Evolutionary conservation across 2,113 vertebrate species (phyloP), one percentile per base, ranked within the genome.

Genomic region (Megaceryle maxima): DNA sequence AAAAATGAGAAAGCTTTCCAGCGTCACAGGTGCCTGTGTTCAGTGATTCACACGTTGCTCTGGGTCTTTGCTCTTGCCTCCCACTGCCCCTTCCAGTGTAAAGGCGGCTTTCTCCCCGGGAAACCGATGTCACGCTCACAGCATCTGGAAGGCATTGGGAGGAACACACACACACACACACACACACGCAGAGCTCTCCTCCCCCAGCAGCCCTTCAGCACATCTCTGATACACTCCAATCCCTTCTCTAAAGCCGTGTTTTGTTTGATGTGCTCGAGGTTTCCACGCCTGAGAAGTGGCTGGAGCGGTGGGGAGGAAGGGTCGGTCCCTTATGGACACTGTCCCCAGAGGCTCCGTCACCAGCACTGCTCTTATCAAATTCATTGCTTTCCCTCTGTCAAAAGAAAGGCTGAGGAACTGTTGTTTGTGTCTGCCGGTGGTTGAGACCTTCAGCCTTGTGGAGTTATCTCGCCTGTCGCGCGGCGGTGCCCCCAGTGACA

Each of bases 121-220:
- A 83, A 90, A 37, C 15, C 83, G n/a, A 37, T 11, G 12, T 64
- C 43, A 8, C 3, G 55, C 56, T 60, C 4, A 4, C 55, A 64
- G 69, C 97, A 97, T 95, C 97, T 97, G 97, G 97, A 96, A 97
- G 93, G 92, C 96, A 95, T 96, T 22, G 83, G 83, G 79, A 87
- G 81, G 95, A 97, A 97, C 97, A 95, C 95, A 79, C 96, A 93
- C 90, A 88, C 91, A 41, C 88, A 97, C 97, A 95, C 95, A 76
- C 96, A 57, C 29, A 57, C 55, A 56, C 16, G 29, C 29, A n/a
- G 22, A 12, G 1, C 43, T 51, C 85, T 80, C 67, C 63, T 92
- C 83, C 64, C 67, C 76, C 88, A 14, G 72, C 92, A 88, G 86
- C 80, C 29, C 53, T 11, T 8, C 1, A 6, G 43, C 2, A 29